Conservation (phyloP, 2,797 vertebrate species). For the Urophycis tenuis region DNA sequence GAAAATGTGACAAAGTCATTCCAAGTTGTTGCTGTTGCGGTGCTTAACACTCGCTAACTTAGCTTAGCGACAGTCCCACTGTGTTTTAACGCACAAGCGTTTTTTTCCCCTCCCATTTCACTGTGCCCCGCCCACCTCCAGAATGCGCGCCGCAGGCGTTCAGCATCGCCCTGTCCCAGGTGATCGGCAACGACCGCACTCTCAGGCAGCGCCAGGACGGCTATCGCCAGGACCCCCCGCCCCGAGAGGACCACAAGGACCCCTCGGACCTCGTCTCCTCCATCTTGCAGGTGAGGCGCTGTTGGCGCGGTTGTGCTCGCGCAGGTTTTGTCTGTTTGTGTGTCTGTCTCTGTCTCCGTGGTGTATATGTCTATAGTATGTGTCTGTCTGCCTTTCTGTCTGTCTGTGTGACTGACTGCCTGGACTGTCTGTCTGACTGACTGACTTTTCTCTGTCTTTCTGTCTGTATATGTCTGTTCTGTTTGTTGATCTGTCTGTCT, state of each 20-base stretch:
- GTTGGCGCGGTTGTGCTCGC: too few species aligned
- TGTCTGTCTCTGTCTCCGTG: background rate
- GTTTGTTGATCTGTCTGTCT: too few species aligned
- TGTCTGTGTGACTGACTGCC: background rate
- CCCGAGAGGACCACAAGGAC: constrained; percentile 85
- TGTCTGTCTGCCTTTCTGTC: too few species aligned
- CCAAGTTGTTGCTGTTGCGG: too few species aligned
- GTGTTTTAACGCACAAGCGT: too few species aligned
- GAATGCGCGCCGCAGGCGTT: constrained; percentile 88
- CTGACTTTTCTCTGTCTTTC: too few species aligned
- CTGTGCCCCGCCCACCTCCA: constrained; percentile 42
- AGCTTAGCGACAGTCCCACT: too few species aligned
- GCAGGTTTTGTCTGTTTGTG: background rate
- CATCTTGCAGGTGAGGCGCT: constrained; percentile 67
- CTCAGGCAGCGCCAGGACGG: constrained; percentile 86
- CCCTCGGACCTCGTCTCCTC: constrained; percentile 84
- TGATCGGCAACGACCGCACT: constrained; percentile 86
- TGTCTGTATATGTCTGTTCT: too few species aligned
- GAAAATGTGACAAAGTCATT: too few species aligned
- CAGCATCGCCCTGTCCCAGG: constrained; percentile 86
- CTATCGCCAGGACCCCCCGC: constrained; percentile 61
- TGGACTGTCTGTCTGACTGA: background rate
- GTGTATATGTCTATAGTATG: background rate
- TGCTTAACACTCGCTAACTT: too few species aligned
- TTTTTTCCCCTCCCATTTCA: background rate